These are phyloP conservation scores for Lutjanus erythropterus DNA, from an alignment of 2,113 vertebrate species.

Conservation along the genomic window DNA sequence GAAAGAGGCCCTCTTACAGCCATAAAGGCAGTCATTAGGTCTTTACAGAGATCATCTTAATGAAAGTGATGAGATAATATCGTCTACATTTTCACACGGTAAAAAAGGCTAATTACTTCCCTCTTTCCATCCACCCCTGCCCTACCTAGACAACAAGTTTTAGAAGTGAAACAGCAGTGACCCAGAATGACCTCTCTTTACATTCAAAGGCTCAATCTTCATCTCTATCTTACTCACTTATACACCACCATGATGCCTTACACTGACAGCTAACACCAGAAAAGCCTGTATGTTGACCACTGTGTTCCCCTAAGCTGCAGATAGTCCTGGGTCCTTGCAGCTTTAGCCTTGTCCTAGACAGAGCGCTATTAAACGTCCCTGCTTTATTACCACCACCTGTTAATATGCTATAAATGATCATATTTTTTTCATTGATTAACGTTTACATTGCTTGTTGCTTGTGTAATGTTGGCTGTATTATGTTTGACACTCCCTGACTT, in stretches of 20 bases:
- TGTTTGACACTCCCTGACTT: conserved; percentile 2
- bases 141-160: conserved; percentile 40
- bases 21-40: conserved; percentile 4
- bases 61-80: conserved; percentile 49
- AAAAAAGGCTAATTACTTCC: conserved; percentile 48
- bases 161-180: conserved; percentile 64
- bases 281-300: conserved; percentile 14
- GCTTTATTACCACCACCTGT: not conserved
- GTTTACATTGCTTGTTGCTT: conserved; percentile 2
- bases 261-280: conserved; percentile 44
- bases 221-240: conserved; percentile 32
- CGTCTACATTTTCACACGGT: conserved; percentile 48
- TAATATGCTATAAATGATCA: not conserved
- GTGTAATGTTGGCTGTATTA: not conserved
- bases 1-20: not conserved
- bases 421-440: conserved; percentile 6
- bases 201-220: conserved; percentile 59
- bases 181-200: conserved; percentile 72
- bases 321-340: conserved; percentile 1
- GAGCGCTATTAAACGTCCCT: not conserved
- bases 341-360: not conserved
- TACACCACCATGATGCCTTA: conserved; percentile 5
- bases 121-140: conserved; percentile 20
- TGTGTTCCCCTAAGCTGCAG: conserved; percentile 15
- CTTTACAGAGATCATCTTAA: conserved; percentile 36